phyloP scores from a whole-genome alignment of 2,113 vertebrate genomes.

The Diadophis punctatus region DNA sequence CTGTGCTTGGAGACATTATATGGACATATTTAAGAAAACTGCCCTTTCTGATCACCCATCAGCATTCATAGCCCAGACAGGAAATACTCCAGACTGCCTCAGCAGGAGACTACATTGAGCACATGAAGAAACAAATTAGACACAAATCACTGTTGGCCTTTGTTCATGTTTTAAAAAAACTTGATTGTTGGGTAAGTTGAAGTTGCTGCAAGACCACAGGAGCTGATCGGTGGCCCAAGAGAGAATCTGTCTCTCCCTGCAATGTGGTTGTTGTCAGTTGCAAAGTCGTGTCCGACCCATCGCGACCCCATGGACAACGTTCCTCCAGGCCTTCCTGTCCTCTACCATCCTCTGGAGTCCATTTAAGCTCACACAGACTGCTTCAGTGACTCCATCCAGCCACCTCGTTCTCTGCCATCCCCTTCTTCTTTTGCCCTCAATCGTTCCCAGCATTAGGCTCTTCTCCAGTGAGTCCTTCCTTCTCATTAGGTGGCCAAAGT shows the following conservation, averaged over 20 bases:
- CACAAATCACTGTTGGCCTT: slow-evolving; percentile 71
- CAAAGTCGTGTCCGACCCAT: no score
- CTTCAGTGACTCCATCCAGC: no score
- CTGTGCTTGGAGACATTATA: slow-evolving; percentile 31
- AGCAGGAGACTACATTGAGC: slow-evolving; percentile 66
- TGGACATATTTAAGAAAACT: slow-evolving; percentile 46
- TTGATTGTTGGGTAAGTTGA: slow-evolving; percentile 63
- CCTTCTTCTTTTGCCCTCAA: no score
- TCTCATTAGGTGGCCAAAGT: no score
- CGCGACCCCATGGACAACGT: no score
- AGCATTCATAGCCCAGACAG: slow-evolving; percentile 60
- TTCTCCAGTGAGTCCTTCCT: no score
- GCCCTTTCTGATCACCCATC: slow-evolving; percentile 50
- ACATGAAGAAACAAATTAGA: slow-evolving; percentile 70
- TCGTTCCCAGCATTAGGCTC: no score
- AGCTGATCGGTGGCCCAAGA: slow-evolving; percentile 35
- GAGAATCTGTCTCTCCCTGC: slow-evolving; percentile 35
- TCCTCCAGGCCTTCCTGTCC: no score
- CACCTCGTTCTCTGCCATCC: no score
- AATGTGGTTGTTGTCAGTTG: no score
- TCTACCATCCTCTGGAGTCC: no score
- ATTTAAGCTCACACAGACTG: no score
- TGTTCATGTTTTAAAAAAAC: slow-evolving; percentile 70
- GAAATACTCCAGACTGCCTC: slow-evolving; percentile 70
- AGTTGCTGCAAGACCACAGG: slow-evolving; percentile 63